Percentiles rank a stretch among this genome's conserved stretches.
phyloP scores from a whole-genome alignment of 2,113 vertebrate species.

The Pithys albifrons region DNA sequence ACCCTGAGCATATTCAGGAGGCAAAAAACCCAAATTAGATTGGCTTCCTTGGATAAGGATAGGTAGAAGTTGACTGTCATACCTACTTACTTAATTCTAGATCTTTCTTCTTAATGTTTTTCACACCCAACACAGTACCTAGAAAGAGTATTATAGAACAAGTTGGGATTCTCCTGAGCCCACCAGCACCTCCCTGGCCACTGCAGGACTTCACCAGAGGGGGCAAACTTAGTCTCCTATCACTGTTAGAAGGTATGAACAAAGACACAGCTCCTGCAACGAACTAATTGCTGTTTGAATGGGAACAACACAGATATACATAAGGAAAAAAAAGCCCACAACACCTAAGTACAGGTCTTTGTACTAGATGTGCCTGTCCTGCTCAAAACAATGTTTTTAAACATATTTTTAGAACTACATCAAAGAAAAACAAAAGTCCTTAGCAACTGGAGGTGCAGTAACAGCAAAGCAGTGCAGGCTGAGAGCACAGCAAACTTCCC shows the following conservation, averaged over 20 bases:
- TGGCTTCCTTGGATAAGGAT: background rate
- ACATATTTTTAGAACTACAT: background rate
- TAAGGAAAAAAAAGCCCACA: background rate
- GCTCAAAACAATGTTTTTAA: background rate
- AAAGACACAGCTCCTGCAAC: background rate
- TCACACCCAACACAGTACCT: background rate
- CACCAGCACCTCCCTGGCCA: background rate
- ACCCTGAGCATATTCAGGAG: too few species aligned
- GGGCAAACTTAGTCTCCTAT: background rate
- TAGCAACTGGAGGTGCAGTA: background rate
- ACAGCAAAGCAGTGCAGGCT: background rate
- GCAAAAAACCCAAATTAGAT: background rate
- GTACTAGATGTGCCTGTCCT: background rate
- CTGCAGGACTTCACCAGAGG: accelerated
- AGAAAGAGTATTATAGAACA: background rate
- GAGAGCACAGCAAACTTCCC: background rate
- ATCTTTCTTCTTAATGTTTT: background rate
- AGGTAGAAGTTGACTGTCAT: background rate
- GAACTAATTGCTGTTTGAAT: background rate
- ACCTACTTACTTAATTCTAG: background rate
- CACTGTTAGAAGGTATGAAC: background rate
- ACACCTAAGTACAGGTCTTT: background rate
- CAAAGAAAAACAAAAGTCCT: background rate
- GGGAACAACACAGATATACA: background rate
- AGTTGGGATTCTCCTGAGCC: background rate